Evolutionary conservation across 2,888 invertebrate species (phyloP).

Genomic region (Morpho deidamia): DNA sequence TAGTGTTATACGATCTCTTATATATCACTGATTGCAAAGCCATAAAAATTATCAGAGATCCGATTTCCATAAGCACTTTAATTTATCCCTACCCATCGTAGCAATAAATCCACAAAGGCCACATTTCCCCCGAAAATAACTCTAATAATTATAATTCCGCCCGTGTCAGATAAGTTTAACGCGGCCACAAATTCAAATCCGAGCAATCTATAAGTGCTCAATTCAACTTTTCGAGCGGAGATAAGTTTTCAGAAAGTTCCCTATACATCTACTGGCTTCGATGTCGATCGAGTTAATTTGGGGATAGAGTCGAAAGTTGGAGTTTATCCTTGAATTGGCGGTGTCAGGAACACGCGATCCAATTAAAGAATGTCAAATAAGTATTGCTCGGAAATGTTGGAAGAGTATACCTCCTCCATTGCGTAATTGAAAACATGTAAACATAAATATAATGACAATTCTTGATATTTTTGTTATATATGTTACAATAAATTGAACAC

Average conservation of each 20-base stretch:
- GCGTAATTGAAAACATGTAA: no score
- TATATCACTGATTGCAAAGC: no score
- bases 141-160: constrained; percentile 27
- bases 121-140: constrained; percentile 5
- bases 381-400: no score
- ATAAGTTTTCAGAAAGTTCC: constrained; percentile 36
- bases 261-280: constrained; percentile 31
- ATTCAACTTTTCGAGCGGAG: constrained; percentile 36
- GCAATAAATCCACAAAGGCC: neutral
- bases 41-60: no score
- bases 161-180: constrained; percentile 27
- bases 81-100: neutral
- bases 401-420: no score
- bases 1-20: no score
- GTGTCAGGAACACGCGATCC: constrained; percentile 29
- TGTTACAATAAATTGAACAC: no score
- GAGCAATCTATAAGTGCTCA: constrained; percentile 25
- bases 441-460: no score
- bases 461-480: no score
- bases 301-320: constrained; percentile 22
- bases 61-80: neutral
- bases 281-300: constrained; percentile 30
- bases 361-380: constrained; percentile 18
- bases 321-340: constrained; percentile 25
- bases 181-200: constrained; percentile 28